Conservation (phyloP, 2,888 invertebrate species). For the Mimachlamys varia region DNA sequence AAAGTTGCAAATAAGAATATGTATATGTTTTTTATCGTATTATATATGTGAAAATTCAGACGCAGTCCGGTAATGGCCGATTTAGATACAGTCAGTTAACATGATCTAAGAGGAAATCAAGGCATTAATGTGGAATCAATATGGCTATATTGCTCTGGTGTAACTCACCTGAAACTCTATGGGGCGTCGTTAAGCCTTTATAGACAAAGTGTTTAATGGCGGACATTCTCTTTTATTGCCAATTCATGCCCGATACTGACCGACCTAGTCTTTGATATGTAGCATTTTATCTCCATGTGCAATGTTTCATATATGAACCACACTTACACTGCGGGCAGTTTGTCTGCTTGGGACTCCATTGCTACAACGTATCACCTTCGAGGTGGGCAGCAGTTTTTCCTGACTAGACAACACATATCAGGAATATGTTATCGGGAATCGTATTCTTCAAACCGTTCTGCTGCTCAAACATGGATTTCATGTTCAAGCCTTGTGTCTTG, state of each 20-base stretch:
- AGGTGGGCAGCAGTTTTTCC: too few species aligned
- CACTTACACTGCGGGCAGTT: background rate
- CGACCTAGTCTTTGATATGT: background rate
- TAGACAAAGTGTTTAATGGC: background rate
- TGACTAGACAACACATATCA: too few species aligned
- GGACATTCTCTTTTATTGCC: background rate
- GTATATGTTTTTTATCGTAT: background rate
- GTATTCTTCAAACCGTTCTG: too few species aligned
- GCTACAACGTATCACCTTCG: too few species aligned
- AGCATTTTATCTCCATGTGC: background rate
- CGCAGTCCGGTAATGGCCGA: background rate
- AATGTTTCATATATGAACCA: background rate
- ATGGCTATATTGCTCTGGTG: background rate
- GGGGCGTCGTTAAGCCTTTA: conserved; percentile 1
- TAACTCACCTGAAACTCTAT: background rate
- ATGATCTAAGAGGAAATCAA: background rate
- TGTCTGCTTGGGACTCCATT: too few species aligned
- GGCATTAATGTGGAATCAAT: background rate
- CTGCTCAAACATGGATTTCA: too few species aligned
- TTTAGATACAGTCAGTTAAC: background rate
- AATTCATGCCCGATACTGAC: background rate
- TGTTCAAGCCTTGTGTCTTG: too few species aligned
- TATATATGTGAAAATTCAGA: background rate
- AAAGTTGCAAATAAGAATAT: background rate
- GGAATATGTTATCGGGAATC: too few species aligned